phyloP scores from a whole-genome alignment of 2,888 invertebrate genomes.

The Taenaris catops region DNA sequence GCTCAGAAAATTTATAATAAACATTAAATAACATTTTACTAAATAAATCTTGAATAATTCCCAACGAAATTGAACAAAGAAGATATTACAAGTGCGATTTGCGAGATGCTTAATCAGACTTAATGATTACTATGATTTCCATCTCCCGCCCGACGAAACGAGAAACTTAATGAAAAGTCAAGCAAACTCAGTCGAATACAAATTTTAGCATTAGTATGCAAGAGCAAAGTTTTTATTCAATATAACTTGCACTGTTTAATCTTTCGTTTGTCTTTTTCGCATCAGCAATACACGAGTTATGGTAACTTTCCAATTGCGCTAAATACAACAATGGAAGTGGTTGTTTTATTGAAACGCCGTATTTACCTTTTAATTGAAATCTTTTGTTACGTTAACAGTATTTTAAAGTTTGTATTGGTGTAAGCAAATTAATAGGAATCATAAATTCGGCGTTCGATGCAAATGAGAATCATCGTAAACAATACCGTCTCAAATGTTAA shows the following conservation, averaged over 20 bases:
- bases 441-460: too few species aligned
- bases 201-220: conserved; percentile 76
- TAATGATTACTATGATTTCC: conserved; percentile 73
- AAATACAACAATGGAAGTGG: conserved; percentile 34
- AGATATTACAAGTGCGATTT: conserved; percentile 46
- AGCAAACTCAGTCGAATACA: conserved; percentile 73
- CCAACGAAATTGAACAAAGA: conserved; percentile 31
- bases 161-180: conserved; percentile 74
- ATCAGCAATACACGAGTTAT: conserved; percentile 53
- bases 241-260: conserved; percentile 72
- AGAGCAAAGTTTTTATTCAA: conserved; percentile 75
- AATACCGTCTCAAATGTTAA: too few species aligned
- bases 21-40: conserved; percentile 17
- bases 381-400: too few species aligned
- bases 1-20: conserved; percentile 14
- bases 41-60: conserved; percentile 18
- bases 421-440: too few species aligned
- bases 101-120: conserved; percentile 58
- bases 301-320: conserved; percentile 41
- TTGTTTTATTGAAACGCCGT: too few species aligned
- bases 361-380: too few species aligned
- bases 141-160: conserved; percentile 59
- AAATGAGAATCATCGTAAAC: too few species aligned
- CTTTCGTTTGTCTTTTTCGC: conserved; percentile 61
- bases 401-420: too few species aligned